Conservation (phyloP, 2,888 invertebrate species). For the Lithophane leautieri region DNA sequence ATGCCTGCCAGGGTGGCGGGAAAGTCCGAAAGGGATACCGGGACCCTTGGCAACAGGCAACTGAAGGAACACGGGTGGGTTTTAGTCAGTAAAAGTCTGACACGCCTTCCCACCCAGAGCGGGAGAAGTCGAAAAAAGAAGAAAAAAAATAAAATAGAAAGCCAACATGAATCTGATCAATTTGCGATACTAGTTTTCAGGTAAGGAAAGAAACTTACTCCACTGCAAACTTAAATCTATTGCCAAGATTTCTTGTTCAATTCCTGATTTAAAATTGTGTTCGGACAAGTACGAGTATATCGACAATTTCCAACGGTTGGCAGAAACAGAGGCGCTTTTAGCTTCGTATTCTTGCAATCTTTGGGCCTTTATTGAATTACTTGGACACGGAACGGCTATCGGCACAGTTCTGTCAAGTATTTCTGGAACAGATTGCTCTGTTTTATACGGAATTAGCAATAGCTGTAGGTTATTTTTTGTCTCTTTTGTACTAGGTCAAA, state of each 20-base stretch:
- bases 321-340: constrained; percentile 30
- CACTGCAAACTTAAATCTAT: constrained; percentile 13
- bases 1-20: no score
- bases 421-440: constrained; percentile 19
- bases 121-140: no score
- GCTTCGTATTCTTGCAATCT: constrained; percentile 26
- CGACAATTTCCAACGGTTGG: constrained; percentile 11
- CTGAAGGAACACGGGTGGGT: no score
- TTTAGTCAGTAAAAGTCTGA: no score
- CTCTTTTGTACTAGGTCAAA: background rate
- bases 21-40: no score
- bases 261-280: constrained; percentile 23
- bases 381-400: constrained; percentile 18
- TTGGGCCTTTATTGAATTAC: constrained; percentile 44
- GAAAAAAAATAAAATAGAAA: no score
- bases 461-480: constrained; percentile 1
- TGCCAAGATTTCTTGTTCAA: constrained; percentile 14
- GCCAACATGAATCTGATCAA: constrained; percentile 6
- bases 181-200: constrained; percentile 17
- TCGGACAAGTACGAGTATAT: constrained; percentile 29
- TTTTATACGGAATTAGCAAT: background rate
- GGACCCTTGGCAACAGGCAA: no score
- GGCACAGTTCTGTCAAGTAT: constrained; percentile 35
- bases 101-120: no score
- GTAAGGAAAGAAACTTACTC: background rate